These are phyloP conservation scores for Acipenser ruthenus DNA, from an alignment of 2,797 vertebrate genomes.

Conservation along the genomic window DNA sequence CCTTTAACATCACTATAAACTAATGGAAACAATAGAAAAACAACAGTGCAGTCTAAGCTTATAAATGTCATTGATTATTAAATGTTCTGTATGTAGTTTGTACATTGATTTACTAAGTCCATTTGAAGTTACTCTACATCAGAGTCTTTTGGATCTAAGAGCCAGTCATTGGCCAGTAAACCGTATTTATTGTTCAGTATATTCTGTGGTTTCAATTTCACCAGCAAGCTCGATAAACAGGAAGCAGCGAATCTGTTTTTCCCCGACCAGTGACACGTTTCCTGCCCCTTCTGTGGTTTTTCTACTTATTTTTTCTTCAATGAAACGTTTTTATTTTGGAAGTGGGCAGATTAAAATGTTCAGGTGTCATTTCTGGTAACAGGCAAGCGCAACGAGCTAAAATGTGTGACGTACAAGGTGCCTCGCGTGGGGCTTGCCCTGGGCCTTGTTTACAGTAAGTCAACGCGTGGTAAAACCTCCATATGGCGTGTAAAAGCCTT, in stretches of 20 bases:
- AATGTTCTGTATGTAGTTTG: no score
- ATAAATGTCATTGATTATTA: no score
- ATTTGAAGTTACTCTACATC: no score
- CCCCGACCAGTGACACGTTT: slow-evolving; percentile 67
- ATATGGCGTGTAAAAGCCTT: background rate
- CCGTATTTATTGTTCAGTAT: no score
- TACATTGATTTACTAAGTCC: no score
- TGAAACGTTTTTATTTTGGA: slow-evolving; percentile 26
- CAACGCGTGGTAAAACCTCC: slow-evolving; percentile 16
- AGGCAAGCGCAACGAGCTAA: slow-evolving; percentile 39
- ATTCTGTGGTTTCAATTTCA: slow-evolving; percentile 45
- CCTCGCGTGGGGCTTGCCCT: slow-evolving; percentile 56
- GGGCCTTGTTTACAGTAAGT: slow-evolving; percentile 31
- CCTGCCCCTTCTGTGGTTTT: slow-evolving; percentile 53
- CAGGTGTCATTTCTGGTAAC: slow-evolving; percentile 41
- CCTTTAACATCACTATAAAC: no score
- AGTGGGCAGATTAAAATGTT: slow-evolving; percentile 1
- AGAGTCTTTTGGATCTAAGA: no score
- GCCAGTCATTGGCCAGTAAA: no score
- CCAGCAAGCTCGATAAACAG: slow-evolving; percentile 50
- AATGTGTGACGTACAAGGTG: slow-evolving; percentile 47
- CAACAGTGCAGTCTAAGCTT: no score
- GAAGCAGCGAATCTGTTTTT: slow-evolving; percentile 59
- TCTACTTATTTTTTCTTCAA: slow-evolving; percentile 30
- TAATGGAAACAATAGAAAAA: no score